Base-by-base conservation (phyloP, 2,797 vertebrate genomes). In the Molothrus aeneus region DNA sequence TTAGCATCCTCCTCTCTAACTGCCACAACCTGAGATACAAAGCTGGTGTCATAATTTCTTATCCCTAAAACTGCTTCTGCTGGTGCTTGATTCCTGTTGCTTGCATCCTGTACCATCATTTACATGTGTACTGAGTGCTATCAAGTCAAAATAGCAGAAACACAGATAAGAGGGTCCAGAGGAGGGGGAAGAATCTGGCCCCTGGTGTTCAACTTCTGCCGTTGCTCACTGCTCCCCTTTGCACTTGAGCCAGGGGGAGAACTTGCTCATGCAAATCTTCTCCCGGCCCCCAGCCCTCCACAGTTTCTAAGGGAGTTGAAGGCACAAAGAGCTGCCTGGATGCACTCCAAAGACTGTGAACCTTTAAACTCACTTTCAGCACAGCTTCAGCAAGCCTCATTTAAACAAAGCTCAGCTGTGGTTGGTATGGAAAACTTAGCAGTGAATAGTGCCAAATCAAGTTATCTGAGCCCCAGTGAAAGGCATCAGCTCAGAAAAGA, bases 381-480 rank as follows among this genome's bases (percentile, higher is more conserved):
- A 51, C 81, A 93, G 91, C 54, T 95, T 92, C 85, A 85, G 94
- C 80, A 94, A 95, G 87, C 83, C 61, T 93, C 91, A 28, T 94
- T 88, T 91, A 96, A 96, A 96, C 86, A 95, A 97, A 90, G 88
- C 84, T 95, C 72, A 69, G 84, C 86, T 95, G 94, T 7, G 31
- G 90, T 93, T 96, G 96, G 96, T 96, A 96, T 92, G 93, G 94
- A 96, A 95, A 90, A 92, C 86, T 95, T 94, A 82, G 92, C 71
- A 69, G 65, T 77, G 94, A 96, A 73, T 77, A 68, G 78, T 51
- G 88, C 94, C 96, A 96, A 93, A 96, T 87, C 88, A 48, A 94
- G 93, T 92, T 96, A 92, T 95, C 90, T 78, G 90, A 96, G 88
- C 84, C 75, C 19, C 61, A 91, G 64, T 85, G 93, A 96, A 96